phyloP scores from a whole-genome alignment of 2,797 vertebrate genomes.

The Orientallactaga sibirica region DNA sequence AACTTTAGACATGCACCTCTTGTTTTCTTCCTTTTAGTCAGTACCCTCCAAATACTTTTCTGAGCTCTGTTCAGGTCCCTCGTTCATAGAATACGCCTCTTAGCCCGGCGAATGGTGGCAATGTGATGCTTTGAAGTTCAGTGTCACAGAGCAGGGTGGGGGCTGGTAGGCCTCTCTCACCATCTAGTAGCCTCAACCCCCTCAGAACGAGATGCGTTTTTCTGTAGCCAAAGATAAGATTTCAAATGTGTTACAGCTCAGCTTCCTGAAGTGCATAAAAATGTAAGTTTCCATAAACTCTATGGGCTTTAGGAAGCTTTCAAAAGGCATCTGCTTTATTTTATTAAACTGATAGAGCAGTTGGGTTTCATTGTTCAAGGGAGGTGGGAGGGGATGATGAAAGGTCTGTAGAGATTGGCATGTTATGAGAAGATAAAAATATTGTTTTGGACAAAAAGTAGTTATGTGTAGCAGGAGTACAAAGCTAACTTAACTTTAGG shows the following conservation, averaged over 20 bases:
- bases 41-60: background rate
- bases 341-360: constrained; percentile 24
- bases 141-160: background rate
- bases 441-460: constrained; percentile 34
- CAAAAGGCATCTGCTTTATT: constrained; percentile 62
- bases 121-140: background rate
- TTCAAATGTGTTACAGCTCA: constrained; percentile 60
- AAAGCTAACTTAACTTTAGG: background rate
- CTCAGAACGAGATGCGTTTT: constrained; percentile 41
- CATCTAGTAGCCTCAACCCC: background rate
- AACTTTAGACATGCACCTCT: background rate
- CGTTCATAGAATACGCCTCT: background rate
- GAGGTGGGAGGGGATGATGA: constrained; percentile 9
- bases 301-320: constrained; percentile 50
- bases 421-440: constrained; percentile 48
- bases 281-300: constrained; percentile 60
- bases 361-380: constrained; percentile 25
- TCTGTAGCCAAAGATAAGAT: constrained; percentile 61
- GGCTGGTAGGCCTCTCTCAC: background rate
- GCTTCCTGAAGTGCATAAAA: constrained; percentile 61
- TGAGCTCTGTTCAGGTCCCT: background rate
- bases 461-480: background rate
- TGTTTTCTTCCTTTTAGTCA: background rate
- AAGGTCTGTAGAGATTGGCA: constrained; percentile 12
- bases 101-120: background rate